These are phyloP conservation scores for Aricia agestis DNA, from an alignment of 1,140 invertebrate genomes.

Conservation along the genomic window DNA sequence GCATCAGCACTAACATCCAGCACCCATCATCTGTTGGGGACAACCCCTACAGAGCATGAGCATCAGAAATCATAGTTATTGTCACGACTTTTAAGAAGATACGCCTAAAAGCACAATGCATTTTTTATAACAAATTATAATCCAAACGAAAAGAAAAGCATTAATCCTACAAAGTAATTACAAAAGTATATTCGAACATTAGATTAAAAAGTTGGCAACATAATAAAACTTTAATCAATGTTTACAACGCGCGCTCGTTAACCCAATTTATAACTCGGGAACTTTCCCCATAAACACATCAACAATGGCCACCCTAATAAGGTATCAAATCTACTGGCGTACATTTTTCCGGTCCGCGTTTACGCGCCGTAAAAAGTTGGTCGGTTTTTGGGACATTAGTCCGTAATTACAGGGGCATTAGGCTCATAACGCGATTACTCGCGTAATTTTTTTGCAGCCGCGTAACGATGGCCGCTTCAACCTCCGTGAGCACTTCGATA, in stretches of 20 bases:
- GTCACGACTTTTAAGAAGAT: no score
- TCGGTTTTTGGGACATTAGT: constrained; percentile 26
- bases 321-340: constrained; percentile 20
- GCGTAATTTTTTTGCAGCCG: constrained; percentile 18
- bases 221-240: constrained; percentile 13
- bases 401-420: constrained; percentile 28
- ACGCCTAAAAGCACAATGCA: no score
- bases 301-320: constrained; percentile 16
- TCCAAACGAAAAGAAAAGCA: no score
- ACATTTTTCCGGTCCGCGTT: constrained; percentile 33
- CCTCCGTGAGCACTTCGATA: background rate
- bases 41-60: no score
- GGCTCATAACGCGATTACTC: constrained; percentile 20
- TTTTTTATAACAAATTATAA: background rate
- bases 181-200: background rate
- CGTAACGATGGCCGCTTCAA: background rate
- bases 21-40: no score
- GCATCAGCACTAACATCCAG: no score
- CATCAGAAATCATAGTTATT: no score
- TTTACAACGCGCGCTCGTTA: constrained; percentile 11
- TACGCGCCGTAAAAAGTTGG: constrained; percentile 34
- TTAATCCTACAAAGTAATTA: background rate
- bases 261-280: constrained; percentile 10
- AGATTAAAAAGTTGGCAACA: constrained; percentile 5
- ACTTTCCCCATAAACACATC: constrained; percentile 13